Evolutionary conservation across 1,140 invertebrate genomes (phyloP), one percentile per base, ranked within the genome.

Genomic region (Ostrea edulis): DNA sequence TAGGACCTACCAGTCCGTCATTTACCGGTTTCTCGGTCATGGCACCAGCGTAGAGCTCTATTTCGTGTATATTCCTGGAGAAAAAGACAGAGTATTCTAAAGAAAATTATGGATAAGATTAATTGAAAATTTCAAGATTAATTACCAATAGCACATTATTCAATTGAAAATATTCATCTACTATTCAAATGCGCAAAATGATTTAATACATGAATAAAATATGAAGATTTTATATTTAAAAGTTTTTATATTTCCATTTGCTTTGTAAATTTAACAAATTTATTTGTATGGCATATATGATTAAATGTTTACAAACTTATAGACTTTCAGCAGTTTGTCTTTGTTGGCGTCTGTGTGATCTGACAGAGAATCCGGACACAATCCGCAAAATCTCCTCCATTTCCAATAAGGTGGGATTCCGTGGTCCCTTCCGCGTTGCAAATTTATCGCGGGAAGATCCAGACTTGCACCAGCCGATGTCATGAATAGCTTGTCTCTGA

Each of bases 341-440:
- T 77, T 11, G 9, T 77, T 25, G 2, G 11, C 14, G 14, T 8
- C 5, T 14, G 8, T 77, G 68, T 77, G 68, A 77, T 77, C 68
- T 35, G 68, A 77, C 7, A 77, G 12, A 5, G 9, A 20, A 20
- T 62, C 35, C 22, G 14, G 25, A 11, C 25, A 29, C 29, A 93
- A 44, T 17, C 89, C 86, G 88, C 93, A 93, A 29, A 87, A 87
- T n/a, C 88, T 54, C 35, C 85, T 35, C 83, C 91, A 86, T n/a
- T 85, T 62, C 82, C 97, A 87, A 93, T 99, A 99, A 0, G 96
- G 96, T 0, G 97, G 97, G 2, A 98, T 94, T 25, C 97, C 98
- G 93, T 98, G 97, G 95, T 99, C 98, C 52, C 98, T 96, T 90
- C 97, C 97, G 92, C 98, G 96, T 93, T 98, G 97, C 82, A 99